These are phyloP conservation scores for Rhineura floridana DNA, from an alignment of 2,113 vertebrate species.

Conservation along the genomic window DNA sequence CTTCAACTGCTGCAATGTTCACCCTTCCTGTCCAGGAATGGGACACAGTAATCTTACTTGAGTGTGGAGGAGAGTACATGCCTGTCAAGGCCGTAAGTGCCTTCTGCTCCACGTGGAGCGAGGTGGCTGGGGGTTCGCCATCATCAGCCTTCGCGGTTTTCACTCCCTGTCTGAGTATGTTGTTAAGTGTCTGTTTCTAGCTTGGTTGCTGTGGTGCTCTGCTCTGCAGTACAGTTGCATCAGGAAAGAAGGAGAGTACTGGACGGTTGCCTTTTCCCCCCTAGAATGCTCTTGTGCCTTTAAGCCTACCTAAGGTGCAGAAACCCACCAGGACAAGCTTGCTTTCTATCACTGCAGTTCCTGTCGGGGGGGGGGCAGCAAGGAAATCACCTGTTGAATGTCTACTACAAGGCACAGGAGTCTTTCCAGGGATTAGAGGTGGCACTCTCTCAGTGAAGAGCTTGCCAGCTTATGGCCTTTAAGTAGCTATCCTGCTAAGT, in stretches of 20 bases:
- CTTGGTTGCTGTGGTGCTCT: fast-evolving
- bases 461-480: not conserved
- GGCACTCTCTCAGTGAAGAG: not conserved
- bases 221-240: fast-evolving
- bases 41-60: no score
- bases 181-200: not conserved
- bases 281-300: not conserved
- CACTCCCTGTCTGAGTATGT: not conserved
- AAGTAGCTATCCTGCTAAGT: not conserved
- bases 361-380: not conserved
- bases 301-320: not conserved
- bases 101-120: no score
- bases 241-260: slow-evolving; percentile 22
- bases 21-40: no score
- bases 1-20: no score
- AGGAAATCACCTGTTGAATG: not conserved
- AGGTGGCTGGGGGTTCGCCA: not conserved
- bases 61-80: no score
- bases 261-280: fast-evolving
- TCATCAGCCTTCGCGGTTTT: not conserved
- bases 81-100: no score
- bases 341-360: not conserved
- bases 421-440: not conserved
- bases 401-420: not conserved
- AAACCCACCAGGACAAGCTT: not conserved